A percentile compares a stretch with the other conserved stretches of the same genome.
phyloP scores from a whole-genome alignment of 2,888 invertebrate species.

The Campopleginae sp. region DNA sequence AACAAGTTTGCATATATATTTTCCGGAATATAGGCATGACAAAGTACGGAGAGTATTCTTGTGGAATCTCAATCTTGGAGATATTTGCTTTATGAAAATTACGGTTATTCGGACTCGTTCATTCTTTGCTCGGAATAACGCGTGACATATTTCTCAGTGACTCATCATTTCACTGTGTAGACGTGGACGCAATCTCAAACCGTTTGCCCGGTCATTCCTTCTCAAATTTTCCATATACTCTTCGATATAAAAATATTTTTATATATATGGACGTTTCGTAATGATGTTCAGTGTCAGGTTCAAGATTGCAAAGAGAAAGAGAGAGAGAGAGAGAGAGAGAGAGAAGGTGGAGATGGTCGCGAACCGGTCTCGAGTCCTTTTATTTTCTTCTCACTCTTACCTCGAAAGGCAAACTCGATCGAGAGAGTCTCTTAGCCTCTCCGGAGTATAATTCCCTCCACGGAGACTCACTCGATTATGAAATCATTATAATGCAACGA shows the following conservation, averaged over 20 bases:
- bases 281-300: conserved; percentile 66
- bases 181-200: conserved; percentile 32
- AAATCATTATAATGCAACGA: conserved; percentile 56
- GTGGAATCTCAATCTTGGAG: conserved; percentile 59
- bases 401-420: conserved; percentile 53
- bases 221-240: conserved; percentile 39
- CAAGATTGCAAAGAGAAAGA: conserved; percentile 44
- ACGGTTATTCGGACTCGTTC: conserved; percentile 36
- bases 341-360: conserved; percentile 44
- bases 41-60: conserved; percentile 14
- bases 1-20: conserved; percentile 9
- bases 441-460: conserved; percentile 10
- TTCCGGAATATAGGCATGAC: conserved; percentile 15
- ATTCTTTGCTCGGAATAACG: not conserved
- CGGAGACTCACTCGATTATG: conserved; percentile 53
- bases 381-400: conserved; percentile 55
- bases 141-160: conserved; percentile 30
- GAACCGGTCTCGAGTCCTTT: conserved; percentile 62
- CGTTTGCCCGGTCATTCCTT: conserved; percentile 51
- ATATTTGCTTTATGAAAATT: conserved; percentile 64
- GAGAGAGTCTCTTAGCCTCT: conserved; percentile 32
- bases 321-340: conserved; percentile 23
- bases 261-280: conserved; percentile 37
- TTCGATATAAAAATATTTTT: conserved; percentile 9
- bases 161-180: conserved; percentile 24